These are phyloP conservation scores for Brachynemurus nebulosus DNA, from an alignment of 2,888 invertebrate genomes.

Conservation along the genomic window DNA sequence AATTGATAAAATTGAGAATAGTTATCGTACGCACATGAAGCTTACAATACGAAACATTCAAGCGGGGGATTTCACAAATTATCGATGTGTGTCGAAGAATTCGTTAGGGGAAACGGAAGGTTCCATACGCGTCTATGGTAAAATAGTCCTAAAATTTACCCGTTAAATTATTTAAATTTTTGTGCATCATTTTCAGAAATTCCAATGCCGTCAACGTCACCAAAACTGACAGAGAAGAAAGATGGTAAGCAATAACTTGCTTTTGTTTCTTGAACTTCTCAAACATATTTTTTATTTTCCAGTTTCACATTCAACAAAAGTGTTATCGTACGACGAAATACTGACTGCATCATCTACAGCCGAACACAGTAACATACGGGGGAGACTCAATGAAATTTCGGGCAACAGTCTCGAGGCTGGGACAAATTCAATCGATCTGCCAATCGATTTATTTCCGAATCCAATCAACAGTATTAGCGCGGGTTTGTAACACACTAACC, in stretches of 20 bases:
- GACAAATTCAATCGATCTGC: conserved; percentile 6
- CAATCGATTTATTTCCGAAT: conserved; percentile 7
- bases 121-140: conserved; percentile 82
- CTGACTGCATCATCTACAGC: conserved; percentile 2
- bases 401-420: neutral
- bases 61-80: conserved; percentile 76
- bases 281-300: no score
- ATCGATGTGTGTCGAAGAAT: conserved; percentile 87
- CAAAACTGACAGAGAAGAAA: conserved; percentile 71
- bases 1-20: conserved; percentile 69
- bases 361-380: no score
- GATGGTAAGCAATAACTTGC: no score
- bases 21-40: conserved; percentile 81
- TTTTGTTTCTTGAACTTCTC: no score
- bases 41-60: conserved; percentile 74
- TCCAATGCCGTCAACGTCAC: conserved; percentile 73
- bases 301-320: conserved; percentile 2
- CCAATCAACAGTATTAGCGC: neutral
- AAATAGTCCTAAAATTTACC: no score
- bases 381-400: no score
- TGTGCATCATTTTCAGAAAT: conserved; percentile 54
- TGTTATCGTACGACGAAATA: neutral
- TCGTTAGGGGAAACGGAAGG: conserved; percentile 88
- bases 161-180: no score
- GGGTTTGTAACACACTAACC: no score